Evolutionary conservation across 2,888 invertebrate species (phyloP), one percentile per base, ranked within the genome.

Genomic region (Lasiommata megera): DNA sequence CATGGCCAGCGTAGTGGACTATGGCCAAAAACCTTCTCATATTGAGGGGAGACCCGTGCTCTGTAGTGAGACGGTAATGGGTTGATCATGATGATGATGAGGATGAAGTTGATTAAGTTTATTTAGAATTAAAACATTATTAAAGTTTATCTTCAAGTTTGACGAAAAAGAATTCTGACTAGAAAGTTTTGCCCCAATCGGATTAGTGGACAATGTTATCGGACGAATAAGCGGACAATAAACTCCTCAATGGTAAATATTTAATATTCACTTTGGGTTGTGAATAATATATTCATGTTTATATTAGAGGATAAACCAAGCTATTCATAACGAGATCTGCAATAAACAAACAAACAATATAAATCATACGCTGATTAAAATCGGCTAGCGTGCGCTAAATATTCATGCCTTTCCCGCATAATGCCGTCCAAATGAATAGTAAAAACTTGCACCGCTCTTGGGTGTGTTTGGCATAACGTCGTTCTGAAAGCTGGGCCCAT

Each of bases 381-480:
- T 64, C 62, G 61, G 56, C 61, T 65, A 59, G 61, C 64, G 65
- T 51, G 53, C 31, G 11, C 64, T 71, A 67, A 71, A 67, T 68
- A 66, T 68, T 63, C 64, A 69, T 69, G 64, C 52, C 59, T 60
- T 61, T 61, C 57, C 69, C 62, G 74, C 71, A 79, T 78, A 77
- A 78, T 70, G 69, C 73, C 70, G 66, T 79, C 74, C 76, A 76
- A 76, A 82, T 84, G 81, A 84, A 85, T 84, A 80, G 70, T 58
- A 54, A 46, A 54, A 40, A 82, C 80, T 78, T 75, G 83, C 71
- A 80, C 62, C 76, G 82, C 82, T 84, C 67, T 81, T 84, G 83
- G 81, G 73, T 76, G 69, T 73, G 71, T 77, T 74, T 74, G 69
- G 72, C 76, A 75, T 78, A 77, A 74, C 69, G 71, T 75, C 74